Conservation (phyloP, 2,113 vertebrate species). For the Thomomys bottae region DNA sequence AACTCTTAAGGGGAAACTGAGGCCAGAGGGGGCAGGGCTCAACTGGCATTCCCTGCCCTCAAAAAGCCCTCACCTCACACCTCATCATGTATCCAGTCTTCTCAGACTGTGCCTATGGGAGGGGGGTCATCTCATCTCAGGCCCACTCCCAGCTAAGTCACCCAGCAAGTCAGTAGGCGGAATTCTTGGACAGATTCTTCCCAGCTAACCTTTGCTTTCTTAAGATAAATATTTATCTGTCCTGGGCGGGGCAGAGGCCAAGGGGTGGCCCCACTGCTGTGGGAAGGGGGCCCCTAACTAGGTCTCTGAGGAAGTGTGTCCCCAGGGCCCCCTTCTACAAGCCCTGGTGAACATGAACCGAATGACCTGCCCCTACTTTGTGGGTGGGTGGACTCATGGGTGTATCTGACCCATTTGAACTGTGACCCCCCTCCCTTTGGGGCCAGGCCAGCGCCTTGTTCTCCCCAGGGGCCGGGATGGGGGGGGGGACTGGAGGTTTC, state of each 20-base stretch:
- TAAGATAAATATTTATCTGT: slow-evolving; percentile 83
- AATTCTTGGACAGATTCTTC: slow-evolving; percentile 74
- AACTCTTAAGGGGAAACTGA: slow-evolving; percentile 53
- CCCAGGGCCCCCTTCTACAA: not conserved
- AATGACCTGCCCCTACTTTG: not conserved
- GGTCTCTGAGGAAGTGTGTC: not conserved
- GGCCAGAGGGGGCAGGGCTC: slow-evolving; percentile 59
- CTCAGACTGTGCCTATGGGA: not conserved
- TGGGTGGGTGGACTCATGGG: not conserved
- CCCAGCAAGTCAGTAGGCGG: slow-evolving; percentile 31
- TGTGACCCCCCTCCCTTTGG: not conserved
- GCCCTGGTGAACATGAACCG: not conserved
- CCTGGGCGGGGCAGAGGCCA: slow-evolving; percentile 40
- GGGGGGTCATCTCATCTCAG: too few species aligned
- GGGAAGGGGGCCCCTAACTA: not conserved
- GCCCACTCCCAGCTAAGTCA: slow-evolving; percentile 10
- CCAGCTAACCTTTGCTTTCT: slow-evolving; percentile 77
- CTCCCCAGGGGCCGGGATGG: slow-evolving; percentile 63
- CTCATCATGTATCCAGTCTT: not conserved
- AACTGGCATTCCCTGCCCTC: not conserved
- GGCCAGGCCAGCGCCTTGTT: not conserved
- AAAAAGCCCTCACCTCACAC: not conserved
- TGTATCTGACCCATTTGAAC: not conserved
- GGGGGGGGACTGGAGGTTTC: slow-evolving; percentile 65
- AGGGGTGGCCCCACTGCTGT: not conserved